Evolutionary conservation across 2,797 vertebrate species (phyloP).

Genomic region (Austrolebias charrua): DNA sequence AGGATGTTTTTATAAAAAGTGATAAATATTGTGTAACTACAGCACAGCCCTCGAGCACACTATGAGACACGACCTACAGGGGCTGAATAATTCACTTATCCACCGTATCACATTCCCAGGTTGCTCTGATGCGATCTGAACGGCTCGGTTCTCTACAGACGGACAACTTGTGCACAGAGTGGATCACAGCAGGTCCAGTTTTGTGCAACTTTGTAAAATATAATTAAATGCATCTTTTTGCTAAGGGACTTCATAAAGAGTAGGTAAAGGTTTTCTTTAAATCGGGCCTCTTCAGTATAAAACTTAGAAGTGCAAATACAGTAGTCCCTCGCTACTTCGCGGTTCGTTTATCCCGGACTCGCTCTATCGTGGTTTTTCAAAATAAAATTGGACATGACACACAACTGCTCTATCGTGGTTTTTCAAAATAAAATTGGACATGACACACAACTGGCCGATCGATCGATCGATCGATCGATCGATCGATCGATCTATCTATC

Average conservation of each 20-base stretch:
- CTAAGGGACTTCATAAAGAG: not conserved
- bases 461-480: no score
- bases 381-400: no score
- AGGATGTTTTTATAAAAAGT: not conserved
- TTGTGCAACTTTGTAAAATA: not conserved
- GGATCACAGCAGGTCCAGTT: not conserved
- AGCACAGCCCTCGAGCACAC: constrained; percentile 13
- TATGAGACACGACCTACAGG: constrained; percentile 32
- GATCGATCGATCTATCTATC: no score
- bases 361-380: no score
- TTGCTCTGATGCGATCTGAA: constrained; percentile 9
- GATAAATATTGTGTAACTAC: constrained; percentile 20
- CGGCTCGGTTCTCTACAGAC: not conserved
- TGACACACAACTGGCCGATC: no score
- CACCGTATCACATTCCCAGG: constrained; percentile 51
- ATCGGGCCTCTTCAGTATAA: not conserved
- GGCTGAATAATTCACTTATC: constrained; percentile 59
- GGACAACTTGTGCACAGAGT: not conserved
- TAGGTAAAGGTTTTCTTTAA: not conserved
- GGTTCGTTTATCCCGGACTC: no score
- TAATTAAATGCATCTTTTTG: not conserved
- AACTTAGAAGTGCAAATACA: not conserved
- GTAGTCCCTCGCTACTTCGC: no score
- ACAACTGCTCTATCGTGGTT: no score
- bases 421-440: no score